Base-by-base conservation (phyloP, 2,113 vertebrate genomes). In the Austrofundulus limnaeus region DNA sequence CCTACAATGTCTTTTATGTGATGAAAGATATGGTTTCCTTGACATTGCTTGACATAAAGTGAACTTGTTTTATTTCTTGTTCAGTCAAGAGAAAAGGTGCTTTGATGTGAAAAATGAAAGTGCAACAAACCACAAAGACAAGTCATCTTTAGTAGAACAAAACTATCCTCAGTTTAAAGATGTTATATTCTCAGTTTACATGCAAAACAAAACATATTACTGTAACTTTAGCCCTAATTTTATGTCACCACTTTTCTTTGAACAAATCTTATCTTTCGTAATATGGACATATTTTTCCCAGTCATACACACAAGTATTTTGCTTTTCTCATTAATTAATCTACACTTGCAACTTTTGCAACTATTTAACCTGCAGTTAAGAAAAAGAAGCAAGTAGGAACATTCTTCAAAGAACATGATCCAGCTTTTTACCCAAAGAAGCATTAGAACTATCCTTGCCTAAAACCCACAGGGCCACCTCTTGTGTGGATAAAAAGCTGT, bases 351-450 rank as follows among this genome's bases (percentile, higher is more conserved):
- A 34, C 10, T 34, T 34, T 34, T 34, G 31, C 31, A 9, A 5
- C 31, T 34, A 34, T 34, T 5, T 34, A 34, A 34, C 10, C 10
- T 8, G 4, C 31, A 34, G 31, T 34, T 34, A 34, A 5, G 1
- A 34, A 34, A 34, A 34, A 34, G 19, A 19, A 53, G 52, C 59
- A 50, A 25, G 28, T 38, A 62, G 25, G 11, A 59, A 41, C n/a
- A n/a, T n/a, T n/a, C 62, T 69, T 60, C 50, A 76, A 66, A 75
- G 72, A 80, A 81, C 63, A 70, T 65, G 55, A 72, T 63, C 21
- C 20, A 10, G 20, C 78, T 82, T 84, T 83, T 77, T 78, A 80
- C 70, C 58, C 54, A 82, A 63, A 79, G 64, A 69, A 31, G 64
- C 60, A 57, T 83, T 49, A 57, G 52, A 24, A 66, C 34, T 66